A percentile compares a stretch with the other conserved stretches of the same genome.
phyloP scores from a whole-genome alignment of 2,113 vertebrate species.

The Lophura nycthemera region DNA sequence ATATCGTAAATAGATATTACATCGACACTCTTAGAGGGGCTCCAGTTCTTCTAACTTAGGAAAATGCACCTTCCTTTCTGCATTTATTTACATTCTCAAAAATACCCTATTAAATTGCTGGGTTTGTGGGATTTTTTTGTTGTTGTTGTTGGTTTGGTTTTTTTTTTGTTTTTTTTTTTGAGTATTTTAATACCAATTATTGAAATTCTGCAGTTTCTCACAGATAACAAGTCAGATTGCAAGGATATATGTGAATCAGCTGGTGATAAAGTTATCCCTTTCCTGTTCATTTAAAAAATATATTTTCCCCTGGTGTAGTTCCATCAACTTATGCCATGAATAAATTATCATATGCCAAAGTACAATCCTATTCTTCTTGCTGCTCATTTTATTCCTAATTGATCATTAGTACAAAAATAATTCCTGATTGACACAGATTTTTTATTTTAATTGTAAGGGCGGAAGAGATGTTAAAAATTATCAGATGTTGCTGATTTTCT shows the following conservation, averaged over 20 bases:
- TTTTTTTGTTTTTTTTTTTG: no score
- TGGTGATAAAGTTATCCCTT: neutral
- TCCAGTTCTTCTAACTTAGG: neutral
- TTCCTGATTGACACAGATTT: neutral
- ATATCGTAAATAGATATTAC: neutral
- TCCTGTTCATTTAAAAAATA: conserved; percentile 32
- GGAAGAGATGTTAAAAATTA: neutral
- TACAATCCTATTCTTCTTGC: neutral
- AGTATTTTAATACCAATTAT: neutral
- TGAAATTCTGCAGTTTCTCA: conserved; percentile 22
- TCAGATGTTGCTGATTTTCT: neutral
- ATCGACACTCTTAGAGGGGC: neutral
- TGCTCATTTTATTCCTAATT: conserved; percentile 26
- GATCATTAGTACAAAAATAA: neutral
- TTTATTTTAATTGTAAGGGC: neutral
- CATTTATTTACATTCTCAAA: neutral
- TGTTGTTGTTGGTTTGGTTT: no score
- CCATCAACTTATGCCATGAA: conserved; percentile 2
- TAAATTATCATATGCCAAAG: conserved; percentile 9
- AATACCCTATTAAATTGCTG: neutral
- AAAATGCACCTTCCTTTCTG: neutral
- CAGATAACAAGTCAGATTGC: neutral
- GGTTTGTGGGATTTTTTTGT: no score
- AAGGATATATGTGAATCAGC: neutral
- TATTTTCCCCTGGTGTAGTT: neutral